Percentiles rank a stretch among this genome's conserved stretches.
Conservation (phyloP, 2,113 vertebrate genomes). For the rat (Rattus norvegicus) region GRCr8 NC_086019.1:151707501-151708000, state of each 20-base stretch:
- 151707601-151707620: rapidly evolving
- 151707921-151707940: no score
- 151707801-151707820: background rate
- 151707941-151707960: no score
- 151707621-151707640: background rate
- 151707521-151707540: background rate
- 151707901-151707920: no score
- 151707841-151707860: background rate
- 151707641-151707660: background rate
- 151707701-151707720: background rate
- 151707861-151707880: background rate
- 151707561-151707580: background rate
- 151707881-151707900: no score
- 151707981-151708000: no score
- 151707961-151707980: no score
- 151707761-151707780: background rate
- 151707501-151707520: background rate
- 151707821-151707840: background rate
- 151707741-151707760: background rate
- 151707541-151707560: background rate
- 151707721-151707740: background rate
- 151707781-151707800: background rate
- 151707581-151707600: background rate
- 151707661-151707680: background rate
- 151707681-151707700: background rate